Conservation (phyloP, 2,113 vertebrate genomes). For the Desmodus rotundus region DNA sequence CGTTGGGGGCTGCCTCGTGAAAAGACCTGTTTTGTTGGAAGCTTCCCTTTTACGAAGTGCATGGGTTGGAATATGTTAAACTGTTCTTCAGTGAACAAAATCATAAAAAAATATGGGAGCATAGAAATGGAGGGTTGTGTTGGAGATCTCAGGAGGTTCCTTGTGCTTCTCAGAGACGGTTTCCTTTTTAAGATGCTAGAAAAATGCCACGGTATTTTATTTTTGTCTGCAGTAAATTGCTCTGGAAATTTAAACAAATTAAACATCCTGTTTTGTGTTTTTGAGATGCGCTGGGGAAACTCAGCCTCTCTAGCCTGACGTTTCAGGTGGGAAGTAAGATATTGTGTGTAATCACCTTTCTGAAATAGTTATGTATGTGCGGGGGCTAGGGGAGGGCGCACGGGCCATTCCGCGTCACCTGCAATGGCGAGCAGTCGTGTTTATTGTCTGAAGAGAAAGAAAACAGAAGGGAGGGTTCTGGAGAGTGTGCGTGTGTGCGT, state of each 20-base stretch:
- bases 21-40: conserved; percentile 55
- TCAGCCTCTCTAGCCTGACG: conserved; percentile 49
- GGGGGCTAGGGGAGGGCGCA: too few relatives aligned
- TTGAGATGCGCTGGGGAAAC: conserved; percentile 50
- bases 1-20: conserved; percentile 27
- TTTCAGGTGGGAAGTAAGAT: conserved; percentile 22
- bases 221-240: conserved; percentile 67
- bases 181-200: conserved; percentile 59
- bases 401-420: not conserved
- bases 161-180: conserved; percentile 51
- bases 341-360: conserved; percentile 27
- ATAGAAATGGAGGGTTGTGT: conserved; percentile 37
- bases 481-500: not conserved
- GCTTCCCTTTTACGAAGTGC: not conserved
- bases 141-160: conserved; percentile 56
- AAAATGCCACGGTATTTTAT: conserved; percentile 67
- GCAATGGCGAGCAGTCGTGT: not conserved
- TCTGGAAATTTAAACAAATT: conserved; percentile 68
- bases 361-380: not conserved
- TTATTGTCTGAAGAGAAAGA: not conserved
- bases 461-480: not conserved
- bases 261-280: conserved; percentile 72
- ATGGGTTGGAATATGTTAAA: conserved; percentile 64
- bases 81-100: conserved; percentile 46
- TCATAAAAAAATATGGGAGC: conserved; percentile 55